A percentile compares a stretch with the other conserved stretches of the same genome.
phyloP scores from a whole-genome alignment of 1,140 invertebrate species.

The Drosophila pruinosa region DNA sequence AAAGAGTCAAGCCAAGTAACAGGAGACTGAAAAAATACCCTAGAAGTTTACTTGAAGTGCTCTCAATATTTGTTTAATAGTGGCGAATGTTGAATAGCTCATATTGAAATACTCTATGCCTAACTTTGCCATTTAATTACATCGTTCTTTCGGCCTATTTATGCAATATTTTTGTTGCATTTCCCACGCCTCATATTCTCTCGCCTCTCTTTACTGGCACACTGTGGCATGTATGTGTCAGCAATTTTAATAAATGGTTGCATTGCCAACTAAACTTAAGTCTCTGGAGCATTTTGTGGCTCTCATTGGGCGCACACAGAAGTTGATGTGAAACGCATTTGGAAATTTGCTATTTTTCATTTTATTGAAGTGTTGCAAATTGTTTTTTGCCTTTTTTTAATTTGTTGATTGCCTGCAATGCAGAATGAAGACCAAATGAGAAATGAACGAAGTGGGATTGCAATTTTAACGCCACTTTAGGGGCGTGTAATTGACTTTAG shows the following conservation, averaged over 20 bases:
- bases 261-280: conserved; percentile 23
- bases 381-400: conserved; percentile 27
- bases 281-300: conserved; percentile 31
- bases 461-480: conserved; percentile 24
- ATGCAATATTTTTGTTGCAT: conserved; percentile 20
- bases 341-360: conserved; percentile 23
- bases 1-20: neutral
- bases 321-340: conserved; percentile 29
- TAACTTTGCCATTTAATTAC: conserved; percentile 35
- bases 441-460: conserved; percentile 4
- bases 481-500: conserved; percentile 28
- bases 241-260: conserved; percentile 32
- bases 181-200: neutral
- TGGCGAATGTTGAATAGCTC: too few species aligned
- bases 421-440: neutral
- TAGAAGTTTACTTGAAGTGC: neutral
- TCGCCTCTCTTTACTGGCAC: too few species aligned
- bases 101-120: neutral
- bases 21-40: neutral
- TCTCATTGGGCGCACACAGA: neutral
- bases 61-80: too few species aligned
- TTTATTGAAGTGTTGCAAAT: conserved; percentile 33
- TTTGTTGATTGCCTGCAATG: conserved; percentile 37
- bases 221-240: conserved; percentile 34
- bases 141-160: conserved; percentile 3